phyloP scores from a whole-genome alignment of 1,140 invertebrate genomes.

The Nylanderia fulva region DNA sequence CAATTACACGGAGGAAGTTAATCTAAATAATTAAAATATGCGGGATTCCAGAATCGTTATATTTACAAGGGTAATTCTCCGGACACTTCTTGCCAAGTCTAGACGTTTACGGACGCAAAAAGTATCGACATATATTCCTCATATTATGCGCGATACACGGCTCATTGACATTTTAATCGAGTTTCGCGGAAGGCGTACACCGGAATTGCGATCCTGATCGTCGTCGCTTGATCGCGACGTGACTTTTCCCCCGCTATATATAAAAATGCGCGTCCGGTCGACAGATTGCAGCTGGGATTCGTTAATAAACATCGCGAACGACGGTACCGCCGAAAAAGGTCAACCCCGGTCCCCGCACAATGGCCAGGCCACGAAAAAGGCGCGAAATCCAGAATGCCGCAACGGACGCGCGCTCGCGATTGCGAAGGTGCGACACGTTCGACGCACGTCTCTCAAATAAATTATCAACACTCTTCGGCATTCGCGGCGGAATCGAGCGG shows the following conservation, averaged over 20 bases:
- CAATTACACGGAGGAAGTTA: not conserved
- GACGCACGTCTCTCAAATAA: slow-evolving; percentile 78
- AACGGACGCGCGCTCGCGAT: slow-evolving; percentile 65
- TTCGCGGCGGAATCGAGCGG: slow-evolving; percentile 72
- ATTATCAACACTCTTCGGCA: slow-evolving; percentile 75
- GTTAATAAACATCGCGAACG: slow-evolving; percentile 71
- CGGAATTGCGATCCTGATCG: slow-evolving; percentile 63
- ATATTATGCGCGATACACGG: not conserved
- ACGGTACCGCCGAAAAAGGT: slow-evolving; percentile 69
- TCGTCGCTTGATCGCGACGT: slow-evolving; percentile 69
- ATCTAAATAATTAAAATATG: not conserved
- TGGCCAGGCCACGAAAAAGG: slow-evolving; percentile 79
- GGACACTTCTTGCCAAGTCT: too few species aligned
- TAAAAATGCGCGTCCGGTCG: slow-evolving; percentile 73
- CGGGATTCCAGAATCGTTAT: not conserved
- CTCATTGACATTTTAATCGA: slow-evolving; percentile 73
- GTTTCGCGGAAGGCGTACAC: slow-evolving; percentile 58
- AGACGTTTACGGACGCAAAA: not conserved
- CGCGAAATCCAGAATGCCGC: slow-evolving; percentile 80
- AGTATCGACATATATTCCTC: not conserved
- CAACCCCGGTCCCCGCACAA: slow-evolving; percentile 63
- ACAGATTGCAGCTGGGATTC: slow-evolving; percentile 59
- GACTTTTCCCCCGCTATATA: slow-evolving; percentile 72
- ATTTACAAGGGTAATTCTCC: too few species aligned
- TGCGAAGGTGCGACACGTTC: slow-evolving; percentile 78